Percentiles rank a stretch among this genome's conserved stretches.
Conservation (phyloP, 2,797 vertebrate genomes). For the Acrossocheilus wenchowensis region DNA sequence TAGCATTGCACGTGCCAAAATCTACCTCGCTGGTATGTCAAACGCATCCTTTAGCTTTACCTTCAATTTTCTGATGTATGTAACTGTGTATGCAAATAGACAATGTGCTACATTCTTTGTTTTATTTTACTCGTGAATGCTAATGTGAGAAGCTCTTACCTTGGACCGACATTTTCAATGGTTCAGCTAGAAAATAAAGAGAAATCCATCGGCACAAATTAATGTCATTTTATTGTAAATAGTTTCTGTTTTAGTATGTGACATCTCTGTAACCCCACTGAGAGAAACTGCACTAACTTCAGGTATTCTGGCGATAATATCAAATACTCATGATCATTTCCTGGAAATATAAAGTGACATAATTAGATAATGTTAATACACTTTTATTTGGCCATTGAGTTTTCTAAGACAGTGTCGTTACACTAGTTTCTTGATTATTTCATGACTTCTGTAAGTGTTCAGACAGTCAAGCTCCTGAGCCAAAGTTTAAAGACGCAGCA, state of each 20-base stretch:
- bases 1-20: not conserved
- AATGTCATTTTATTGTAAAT: not conserved
- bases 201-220: not conserved
- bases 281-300: not conserved
- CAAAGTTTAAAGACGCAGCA: not conserved
- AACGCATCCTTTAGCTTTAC: not conserved
- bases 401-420: not conserved
- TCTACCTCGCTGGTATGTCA: not conserved
- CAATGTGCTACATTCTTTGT: not conserved
- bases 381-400: not conserved
- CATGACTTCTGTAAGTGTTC: not conserved
- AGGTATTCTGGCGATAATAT: not conserved
- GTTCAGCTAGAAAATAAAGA: constrained; percentile 62
- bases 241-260: not conserved
- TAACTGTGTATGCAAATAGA: too few species aligned
- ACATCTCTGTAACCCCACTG: too few species aligned
- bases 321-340: not conserved
- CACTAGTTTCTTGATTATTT: not conserved
- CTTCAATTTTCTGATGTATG: not conserved
- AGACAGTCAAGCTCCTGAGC: not conserved
- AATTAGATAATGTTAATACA: not conserved
- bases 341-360: not conserved
- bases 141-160: constrained; percentile 63
- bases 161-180: constrained; percentile 57
- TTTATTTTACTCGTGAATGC: not conserved